Evolutionary conservation across 2,797 vertebrate species (phyloP).

Genomic region (Holocentrus rufus): DNA sequence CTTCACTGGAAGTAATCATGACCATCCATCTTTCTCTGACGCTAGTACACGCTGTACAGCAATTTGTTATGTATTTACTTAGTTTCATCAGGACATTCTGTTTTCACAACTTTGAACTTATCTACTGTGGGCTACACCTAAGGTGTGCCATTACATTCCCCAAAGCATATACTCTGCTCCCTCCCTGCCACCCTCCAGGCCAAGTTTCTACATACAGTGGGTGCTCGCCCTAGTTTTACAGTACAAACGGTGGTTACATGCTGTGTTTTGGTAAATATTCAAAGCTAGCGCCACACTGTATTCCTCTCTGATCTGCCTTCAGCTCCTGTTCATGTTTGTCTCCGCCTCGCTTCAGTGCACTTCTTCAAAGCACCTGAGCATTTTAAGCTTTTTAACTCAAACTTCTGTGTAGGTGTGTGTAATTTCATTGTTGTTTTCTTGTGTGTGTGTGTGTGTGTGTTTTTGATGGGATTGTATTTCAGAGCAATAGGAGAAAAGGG

Average conservation of each 20-base stretch:
- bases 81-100: conserved; percentile 39
- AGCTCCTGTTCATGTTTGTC: background rate
- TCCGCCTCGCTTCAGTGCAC: background rate
- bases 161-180: background rate
- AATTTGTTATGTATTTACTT: conserved; percentile 28
- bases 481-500: background rate
- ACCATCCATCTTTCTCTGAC: conserved; percentile 42
- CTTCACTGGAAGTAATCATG: background rate
- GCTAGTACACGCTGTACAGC: conserved; percentile 9
- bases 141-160: conserved; percentile 15
- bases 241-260: background rate
- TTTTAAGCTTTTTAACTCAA: background rate
- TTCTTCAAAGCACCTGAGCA: conserved; percentile 6
- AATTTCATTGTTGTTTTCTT: too few relatives aligned
- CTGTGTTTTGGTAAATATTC: background rate
- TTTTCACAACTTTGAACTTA: conserved; percentile 29
- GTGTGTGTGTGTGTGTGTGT: background rate
- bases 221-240: background rate
- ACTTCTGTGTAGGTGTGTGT: background rate
- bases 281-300: background rate
- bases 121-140: conserved; percentile 27
- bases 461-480: background rate
- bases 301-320: background rate
- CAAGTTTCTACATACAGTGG: conserved; percentile 26
- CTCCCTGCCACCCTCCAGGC: background rate